Base-by-base conservation (phyloP, 2,113 vertebrate genomes). In the Chauna torquata region DNA sequence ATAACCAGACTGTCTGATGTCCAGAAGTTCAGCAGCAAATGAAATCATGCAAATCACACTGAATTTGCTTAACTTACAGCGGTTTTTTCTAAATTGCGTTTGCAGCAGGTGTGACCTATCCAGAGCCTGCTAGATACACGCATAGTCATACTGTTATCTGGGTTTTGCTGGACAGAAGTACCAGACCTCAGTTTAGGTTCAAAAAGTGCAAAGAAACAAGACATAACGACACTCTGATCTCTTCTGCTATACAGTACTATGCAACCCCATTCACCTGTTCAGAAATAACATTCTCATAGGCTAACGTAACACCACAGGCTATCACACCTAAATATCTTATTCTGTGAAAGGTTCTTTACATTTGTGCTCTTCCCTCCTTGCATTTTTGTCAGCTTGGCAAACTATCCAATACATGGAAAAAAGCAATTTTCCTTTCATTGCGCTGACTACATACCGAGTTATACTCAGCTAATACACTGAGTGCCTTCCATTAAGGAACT, bases 81-180 rank as follows among this genome's bases (percentile, higher is more conserved):
- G 3, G 24, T 70, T 1, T 0, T 11, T 57, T 83, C 9, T 18
- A 65, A 75, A 34, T 8, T 20, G 34, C 44, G 19, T 5, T 8
- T 23, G 40, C 69, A 62, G 28, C 9, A 83, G 25, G 19, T 74
- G 20, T 66, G 32, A 44, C 28, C 11, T 7, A 34, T 2, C 34
- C 24, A 68, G 30, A 42, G 36, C 16, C 22, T 24, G 11, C 25
- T 27, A 9, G 34, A 36, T 17, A 34, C 76, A 65, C n/a, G n/a
- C 32, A 3, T 1, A n/a, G 22, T 22, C 12, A 3, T 8, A 7
- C 6, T 32, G 65, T 2, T 34, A 0, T n/a, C 38, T 28, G 44
- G 27, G 44, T 12, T 38, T 38, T 47, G 14, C 24, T 16, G 11
- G 9, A 57, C 25, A 79, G 42, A 70, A 66, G 36, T 36, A 54